Evolutionary conservation across 30 jellyfish, hydroid and myxozoan species (phyloP).

Genomic region (Chrysaora quinquecirrha): DNA sequence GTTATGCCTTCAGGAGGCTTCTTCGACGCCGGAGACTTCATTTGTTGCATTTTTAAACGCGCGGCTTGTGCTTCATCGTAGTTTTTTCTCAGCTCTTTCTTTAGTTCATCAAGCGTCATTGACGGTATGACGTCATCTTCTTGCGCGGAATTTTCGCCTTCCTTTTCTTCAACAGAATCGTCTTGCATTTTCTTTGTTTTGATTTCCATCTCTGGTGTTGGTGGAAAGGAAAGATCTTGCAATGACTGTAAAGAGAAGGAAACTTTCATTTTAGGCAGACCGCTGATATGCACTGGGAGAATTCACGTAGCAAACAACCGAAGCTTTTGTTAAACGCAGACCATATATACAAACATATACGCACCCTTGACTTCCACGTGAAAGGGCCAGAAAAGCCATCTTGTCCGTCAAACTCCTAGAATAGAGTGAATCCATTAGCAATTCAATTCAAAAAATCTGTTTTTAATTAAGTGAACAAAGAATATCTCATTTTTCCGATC

Average conservation of each 20-base stretch:
- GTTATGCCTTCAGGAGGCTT: constrained; percentile 47
- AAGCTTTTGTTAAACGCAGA: too few species aligned
- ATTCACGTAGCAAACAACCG: not conserved
- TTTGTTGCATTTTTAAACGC: constrained; percentile 52
- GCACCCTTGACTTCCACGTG: constrained; percentile 76
- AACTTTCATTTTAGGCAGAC: not conserved
- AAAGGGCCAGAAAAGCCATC: constrained; percentile 83
- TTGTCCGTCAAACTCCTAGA: constrained; percentile 22
- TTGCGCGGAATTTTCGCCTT: not conserved
- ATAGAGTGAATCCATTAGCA: not conserved
- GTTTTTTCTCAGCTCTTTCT: constrained; percentile 13
- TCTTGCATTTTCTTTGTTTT: constrained; percentile 8
- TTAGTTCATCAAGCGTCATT: constrained; percentile 56
- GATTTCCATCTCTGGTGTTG: constrained; percentile 50
- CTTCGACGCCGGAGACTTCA: constrained; percentile 19
- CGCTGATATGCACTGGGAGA: not conserved
- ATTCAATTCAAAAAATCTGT: too few species aligned
- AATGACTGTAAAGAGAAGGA: constrained; percentile 36
- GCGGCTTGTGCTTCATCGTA: constrained; percentile 59
- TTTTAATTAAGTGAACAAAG: too few species aligned
- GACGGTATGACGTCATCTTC: constrained; percentile 37
- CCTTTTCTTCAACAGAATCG: not conserved
- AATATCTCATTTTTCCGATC: too few species aligned
- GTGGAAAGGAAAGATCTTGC: constrained; percentile 44
- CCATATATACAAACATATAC: too few species aligned